These are phyloP conservation scores for Drosophila kanekoi DNA, from an alignment of 2,888 invertebrate species.

Conservation along the genomic window DNA sequence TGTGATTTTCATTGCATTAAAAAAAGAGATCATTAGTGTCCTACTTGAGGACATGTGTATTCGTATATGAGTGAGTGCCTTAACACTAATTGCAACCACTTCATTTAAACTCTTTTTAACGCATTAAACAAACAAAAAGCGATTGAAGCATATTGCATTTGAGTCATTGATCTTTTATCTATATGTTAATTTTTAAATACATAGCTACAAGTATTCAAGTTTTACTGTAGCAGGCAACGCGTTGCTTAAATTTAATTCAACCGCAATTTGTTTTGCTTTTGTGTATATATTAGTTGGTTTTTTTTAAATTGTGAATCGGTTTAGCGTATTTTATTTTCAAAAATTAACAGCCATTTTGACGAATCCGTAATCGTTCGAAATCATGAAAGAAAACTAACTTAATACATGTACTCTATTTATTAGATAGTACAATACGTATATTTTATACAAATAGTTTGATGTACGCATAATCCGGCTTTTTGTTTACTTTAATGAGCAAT, in stretches of 20 bases:
- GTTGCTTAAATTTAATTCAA: constrained; percentile 71
- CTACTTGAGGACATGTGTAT: constrained; percentile 26
- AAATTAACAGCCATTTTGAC: constrained; percentile 85
- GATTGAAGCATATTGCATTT: constrained; percentile 62
- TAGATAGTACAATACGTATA: constrained; percentile 42
- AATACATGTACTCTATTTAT: constrained; percentile 56
- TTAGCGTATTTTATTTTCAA: constrained; percentile 87
- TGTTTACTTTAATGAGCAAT: constrained; percentile 23
- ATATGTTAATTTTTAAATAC: constrained; percentile 42
- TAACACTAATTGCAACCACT: constrained; percentile 43
- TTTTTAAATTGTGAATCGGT: constrained; percentile 40
- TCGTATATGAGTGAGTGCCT: constrained; percentile 46
- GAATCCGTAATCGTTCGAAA: constrained; percentile 81
- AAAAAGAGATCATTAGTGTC: constrained; percentile 39
- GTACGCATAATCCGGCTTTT: constrained; percentile 28
- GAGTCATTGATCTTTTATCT: constrained; percentile 37
- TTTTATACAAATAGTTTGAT: constrained; percentile 45
- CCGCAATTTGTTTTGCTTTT: constrained; percentile 42
- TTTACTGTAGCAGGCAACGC: constrained; percentile 67
- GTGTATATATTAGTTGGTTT: constrained; percentile 28
- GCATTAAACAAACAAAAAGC: constrained; percentile 68
- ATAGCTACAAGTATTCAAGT: constrained; percentile 47
- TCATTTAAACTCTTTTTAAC: constrained; percentile 45
- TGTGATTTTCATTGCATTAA: constrained; percentile 29
- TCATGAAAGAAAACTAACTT: constrained; percentile 65